Evolutionary conservation across 2,797 vertebrate species (phyloP).

Genomic region (Champsocephalus esox): DNA sequence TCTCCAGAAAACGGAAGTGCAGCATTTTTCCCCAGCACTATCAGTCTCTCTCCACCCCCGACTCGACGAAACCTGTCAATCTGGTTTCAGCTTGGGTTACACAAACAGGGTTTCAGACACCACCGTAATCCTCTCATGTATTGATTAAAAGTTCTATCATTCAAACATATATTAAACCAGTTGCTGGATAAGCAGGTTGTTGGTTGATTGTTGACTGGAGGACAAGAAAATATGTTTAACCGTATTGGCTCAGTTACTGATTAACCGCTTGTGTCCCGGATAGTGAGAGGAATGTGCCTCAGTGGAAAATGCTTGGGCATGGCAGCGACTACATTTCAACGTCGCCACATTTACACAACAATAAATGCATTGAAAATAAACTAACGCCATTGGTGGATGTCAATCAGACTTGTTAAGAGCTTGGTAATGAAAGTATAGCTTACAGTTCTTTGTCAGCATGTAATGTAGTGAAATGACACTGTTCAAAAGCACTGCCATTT

Average conservation of each 20-base stretch:
- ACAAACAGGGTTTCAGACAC: slow-evolving; percentile 52
- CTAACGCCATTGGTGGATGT: not conserved
- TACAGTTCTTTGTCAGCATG: not conserved
- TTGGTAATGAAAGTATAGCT: not conserved
- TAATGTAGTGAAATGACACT: not conserved
- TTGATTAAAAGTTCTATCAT: slow-evolving; percentile 25
- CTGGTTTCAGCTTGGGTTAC: slow-evolving; percentile 74
- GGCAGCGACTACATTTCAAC: slow-evolving; percentile 21
- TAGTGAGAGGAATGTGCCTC: slow-evolving; percentile 42
- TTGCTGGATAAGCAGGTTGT: slow-evolving; percentile 15
- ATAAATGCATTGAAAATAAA: not conserved
- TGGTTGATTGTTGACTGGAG: not conserved
- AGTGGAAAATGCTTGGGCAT: slow-evolving; percentile 10
- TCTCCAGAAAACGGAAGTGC: slow-evolving; percentile 39
- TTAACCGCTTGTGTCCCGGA: slow-evolving; percentile 52
- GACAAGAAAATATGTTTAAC: slow-evolving; percentile 16
- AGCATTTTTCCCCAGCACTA: slow-evolving; percentile 34
- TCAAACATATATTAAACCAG: not conserved
- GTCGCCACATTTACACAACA: slow-evolving; percentile 21
- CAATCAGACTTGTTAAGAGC: not conserved
- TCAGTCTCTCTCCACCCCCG: slow-evolving; percentile 68
- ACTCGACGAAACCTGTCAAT: slow-evolving; percentile 75
- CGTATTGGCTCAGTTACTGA: slow-evolving; percentile 49
- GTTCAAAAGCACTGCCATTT: not conserved
- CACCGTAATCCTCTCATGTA: slow-evolving; percentile 7